Percentiles rank a stretch among this genome's conserved stretches.
phyloP scores from a whole-genome alignment of 2,797 vertebrate species.

The Prionace glauca region DNA sequence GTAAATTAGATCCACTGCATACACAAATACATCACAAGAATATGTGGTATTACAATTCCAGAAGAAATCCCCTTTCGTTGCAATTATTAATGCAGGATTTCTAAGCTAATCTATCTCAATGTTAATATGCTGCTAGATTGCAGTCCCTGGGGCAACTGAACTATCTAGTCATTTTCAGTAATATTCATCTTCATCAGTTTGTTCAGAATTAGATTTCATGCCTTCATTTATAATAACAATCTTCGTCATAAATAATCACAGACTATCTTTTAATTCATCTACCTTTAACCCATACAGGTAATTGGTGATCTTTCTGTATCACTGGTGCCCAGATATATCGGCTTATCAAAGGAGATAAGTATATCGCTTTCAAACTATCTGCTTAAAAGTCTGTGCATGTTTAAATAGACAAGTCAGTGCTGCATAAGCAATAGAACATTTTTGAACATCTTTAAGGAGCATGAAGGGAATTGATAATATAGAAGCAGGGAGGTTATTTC shows the following conservation, averaged over 20 bases:
- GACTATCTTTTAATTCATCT: not conserved
- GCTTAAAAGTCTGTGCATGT: not conserved
- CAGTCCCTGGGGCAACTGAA: not conserved
- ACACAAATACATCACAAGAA: not conserved
- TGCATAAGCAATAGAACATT: not conserved
- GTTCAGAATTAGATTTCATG: not conserved
- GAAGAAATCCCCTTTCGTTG: not conserved
- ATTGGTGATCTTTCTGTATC: not conserved
- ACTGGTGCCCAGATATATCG: not conserved
- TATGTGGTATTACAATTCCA: not conserved
- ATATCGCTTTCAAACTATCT: not conserved
- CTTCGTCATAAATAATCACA: not conserved
- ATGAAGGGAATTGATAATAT: not conserved
- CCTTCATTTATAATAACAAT: not conserved
- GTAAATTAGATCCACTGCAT: not conserved
- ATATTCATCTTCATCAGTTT: not conserved
- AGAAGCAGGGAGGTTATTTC: too few relatives aligned
- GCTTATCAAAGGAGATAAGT: not conserved
- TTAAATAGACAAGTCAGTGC: not conserved
- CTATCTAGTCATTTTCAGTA: not conserved
- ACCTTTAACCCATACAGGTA: not conserved
- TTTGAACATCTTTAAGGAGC: not conserved
- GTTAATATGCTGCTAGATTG: not conserved
- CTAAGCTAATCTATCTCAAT: slow-evolving; percentile 18
- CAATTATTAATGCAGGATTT: not conserved